Percentiles rank a stretch among this genome's conserved stretches.
Evolutionary conservation across 2,888 invertebrate species (phyloP).

Genomic region (Cremastobaeus sp.): DNA sequence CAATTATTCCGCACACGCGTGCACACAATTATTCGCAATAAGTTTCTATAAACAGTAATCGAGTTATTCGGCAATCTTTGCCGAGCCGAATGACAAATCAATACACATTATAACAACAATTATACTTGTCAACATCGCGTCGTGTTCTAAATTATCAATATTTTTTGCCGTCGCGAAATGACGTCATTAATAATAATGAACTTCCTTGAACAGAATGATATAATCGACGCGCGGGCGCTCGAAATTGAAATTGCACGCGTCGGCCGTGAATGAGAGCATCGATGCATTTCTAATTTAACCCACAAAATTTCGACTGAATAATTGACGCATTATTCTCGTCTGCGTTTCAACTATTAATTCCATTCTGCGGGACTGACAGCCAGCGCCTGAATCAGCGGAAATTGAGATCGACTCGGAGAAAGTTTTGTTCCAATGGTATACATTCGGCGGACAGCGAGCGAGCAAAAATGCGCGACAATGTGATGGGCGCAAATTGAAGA

Average conservation of each 20-base stretch:
- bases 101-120: constrained; percentile 39
- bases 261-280: constrained; percentile 53
- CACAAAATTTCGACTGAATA: constrained; percentile 57
- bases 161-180: constrained; percentile 29
- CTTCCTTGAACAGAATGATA: constrained; percentile 41
- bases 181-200: constrained; percentile 53
- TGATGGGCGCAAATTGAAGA: constrained; percentile 48
- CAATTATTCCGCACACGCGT: too few species aligned
- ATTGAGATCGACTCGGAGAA: constrained; percentile 60
- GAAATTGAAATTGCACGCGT: constrained; percentile 51
- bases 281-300: constrained; percentile 59
- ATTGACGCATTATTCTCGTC: constrained; percentile 55
- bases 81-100: constrained; percentile 10
- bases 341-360: constrained; percentile 52
- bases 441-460: constrained; percentile 13
- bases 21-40: neutral
- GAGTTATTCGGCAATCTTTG: constrained; percentile 6
- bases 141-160: constrained; percentile 33
- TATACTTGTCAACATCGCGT: constrained; percentile 45
- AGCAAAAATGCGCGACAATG: constrained; percentile 16
- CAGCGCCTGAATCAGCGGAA: constrained; percentile 49
- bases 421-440: constrained; percentile 55
- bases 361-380: constrained; percentile 25
- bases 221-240: constrained; percentile 26
- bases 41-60: neutral